Conservation (phyloP, 2,113 vertebrate genomes). For the Eptesicus fuscus region DNA sequence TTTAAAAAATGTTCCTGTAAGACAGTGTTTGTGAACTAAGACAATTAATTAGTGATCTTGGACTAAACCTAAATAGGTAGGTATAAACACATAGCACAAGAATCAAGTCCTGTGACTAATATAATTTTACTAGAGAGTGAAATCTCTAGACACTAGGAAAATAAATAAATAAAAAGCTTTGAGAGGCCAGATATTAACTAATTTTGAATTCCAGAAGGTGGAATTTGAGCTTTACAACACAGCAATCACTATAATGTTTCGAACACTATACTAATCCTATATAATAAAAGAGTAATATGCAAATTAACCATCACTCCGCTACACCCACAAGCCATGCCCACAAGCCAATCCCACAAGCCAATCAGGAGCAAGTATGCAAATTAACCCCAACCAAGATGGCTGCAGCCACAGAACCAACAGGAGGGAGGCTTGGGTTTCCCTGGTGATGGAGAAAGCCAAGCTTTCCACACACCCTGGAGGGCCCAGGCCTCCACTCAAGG, state of each 20-base stretch:
- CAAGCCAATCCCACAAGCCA: too few relatives aligned
- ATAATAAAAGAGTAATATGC: too few relatives aligned
- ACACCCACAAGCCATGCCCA: too few relatives aligned
- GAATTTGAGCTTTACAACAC: not conserved
- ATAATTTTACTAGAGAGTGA: not conserved
- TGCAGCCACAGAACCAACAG: too few relatives aligned
- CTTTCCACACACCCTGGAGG: too few relatives aligned
- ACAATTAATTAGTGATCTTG: not conserved
- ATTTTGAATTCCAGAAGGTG: not conserved
- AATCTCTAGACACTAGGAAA: not conserved
- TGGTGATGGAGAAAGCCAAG: too few relatives aligned
- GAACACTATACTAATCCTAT: not conserved
- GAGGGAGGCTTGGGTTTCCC: too few relatives aligned
- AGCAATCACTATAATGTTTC: not conserved
- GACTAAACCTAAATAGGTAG: not conserved
- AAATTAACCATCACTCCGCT: too few relatives aligned
- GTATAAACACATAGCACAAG: not conserved
- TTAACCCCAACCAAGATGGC: too few relatives aligned
- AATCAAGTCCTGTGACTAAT: not conserved
- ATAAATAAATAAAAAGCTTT: not conserved
- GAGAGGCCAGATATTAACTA: not conserved
- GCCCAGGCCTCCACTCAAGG: too few relatives aligned
- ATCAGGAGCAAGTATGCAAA: too few relatives aligned
- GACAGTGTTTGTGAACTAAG: not conserved
- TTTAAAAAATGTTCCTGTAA: not conserved